Conservation (phyloP, 2,888 invertebrate species). For the Lithosia quadra region DNA sequence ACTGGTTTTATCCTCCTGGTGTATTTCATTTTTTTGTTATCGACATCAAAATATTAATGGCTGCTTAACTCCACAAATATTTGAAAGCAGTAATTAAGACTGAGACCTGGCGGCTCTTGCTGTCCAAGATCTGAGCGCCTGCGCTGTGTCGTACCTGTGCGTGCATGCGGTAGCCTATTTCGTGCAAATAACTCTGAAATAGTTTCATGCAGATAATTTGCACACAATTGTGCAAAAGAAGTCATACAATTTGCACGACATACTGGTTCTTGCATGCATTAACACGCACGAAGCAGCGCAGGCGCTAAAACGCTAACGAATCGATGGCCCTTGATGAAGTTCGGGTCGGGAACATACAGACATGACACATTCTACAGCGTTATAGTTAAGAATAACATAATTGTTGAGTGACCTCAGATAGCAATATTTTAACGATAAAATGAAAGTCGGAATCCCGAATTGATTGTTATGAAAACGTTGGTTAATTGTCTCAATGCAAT, state of each 20-base stretch:
- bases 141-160: no score
- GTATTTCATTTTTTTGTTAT: constrained; percentile 3
- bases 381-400: background rate
- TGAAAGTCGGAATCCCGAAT: background rate
- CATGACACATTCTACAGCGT: background rate
- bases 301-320: background rate
- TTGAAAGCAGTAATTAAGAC: constrained; percentile 3
- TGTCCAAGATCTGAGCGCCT: no score
- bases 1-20: constrained; percentile 15
- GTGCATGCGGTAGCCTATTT: no score
- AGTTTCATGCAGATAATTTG: no score
- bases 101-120: background rate
- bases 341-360: background rate
- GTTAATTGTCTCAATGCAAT: constrained; percentile 50
- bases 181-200: no score
- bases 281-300: no score
- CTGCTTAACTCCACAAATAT: constrained; percentile 11
- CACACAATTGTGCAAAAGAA: no score
- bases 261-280: no score
- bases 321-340: background rate
- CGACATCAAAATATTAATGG: background rate
- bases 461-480: constrained; percentile 13
- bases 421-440: background rate
- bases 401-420: background rate
- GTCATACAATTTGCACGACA: no score